A percentile compares a stretch with the other conserved stretches of the same genome.
Conservation (phyloP, 2,888 invertebrate species). For the Calliphora vomitoria region DNA sequence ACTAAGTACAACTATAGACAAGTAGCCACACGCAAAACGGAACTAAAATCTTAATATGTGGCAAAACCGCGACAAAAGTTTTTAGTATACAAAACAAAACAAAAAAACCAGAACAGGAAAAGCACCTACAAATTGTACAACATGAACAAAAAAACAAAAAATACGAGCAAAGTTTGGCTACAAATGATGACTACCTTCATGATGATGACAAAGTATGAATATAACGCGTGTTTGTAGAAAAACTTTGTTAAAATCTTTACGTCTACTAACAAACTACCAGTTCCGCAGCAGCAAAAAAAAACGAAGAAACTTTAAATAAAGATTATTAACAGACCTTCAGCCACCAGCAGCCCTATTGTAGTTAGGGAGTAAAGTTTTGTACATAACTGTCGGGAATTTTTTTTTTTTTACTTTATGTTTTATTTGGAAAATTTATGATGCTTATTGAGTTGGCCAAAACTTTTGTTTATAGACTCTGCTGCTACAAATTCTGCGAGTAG, state of each 20-base stretch:
- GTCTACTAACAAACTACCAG: slow-evolving; percentile 37
- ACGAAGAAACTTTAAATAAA: slow-evolving; percentile 38
- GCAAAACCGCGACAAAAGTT: slow-evolving; percentile 52
- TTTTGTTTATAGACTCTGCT: slow-evolving; percentile 50
- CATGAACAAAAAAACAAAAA: slow-evolving; percentile 31
- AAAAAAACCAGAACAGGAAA: slow-evolving; percentile 10
- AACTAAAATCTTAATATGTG: slow-evolving; percentile 26
- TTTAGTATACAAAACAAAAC: slow-evolving; percentile 33
- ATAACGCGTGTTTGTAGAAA: slow-evolving; percentile 27
- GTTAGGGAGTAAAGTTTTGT: slow-evolving; percentile 45
- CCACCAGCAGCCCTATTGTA: neutral
- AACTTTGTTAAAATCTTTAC: slow-evolving; percentile 63
- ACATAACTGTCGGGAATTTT: slow-evolving; percentile 61
- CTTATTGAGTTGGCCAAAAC: slow-evolving; percentile 67
- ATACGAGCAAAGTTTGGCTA: slow-evolving; percentile 55
- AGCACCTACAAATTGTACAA: slow-evolving; percentile 32
- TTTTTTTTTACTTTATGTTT: slow-evolving; percentile 57
- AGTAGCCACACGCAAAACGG: neutral
- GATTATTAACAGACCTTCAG: slow-evolving; percentile 60
- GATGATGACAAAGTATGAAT: slow-evolving; percentile 41
- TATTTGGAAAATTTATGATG: slow-evolving; percentile 67
- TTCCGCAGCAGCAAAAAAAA: slow-evolving; percentile 6
- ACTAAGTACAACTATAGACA: slow-evolving; percentile 39
- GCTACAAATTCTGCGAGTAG: neutral
- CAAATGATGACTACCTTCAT: slow-evolving; percentile 48